These are phyloP conservation scores for Setipinna tenuifilis DNA, from an alignment of 2,797 vertebrate species.

Conservation along the genomic window DNA sequence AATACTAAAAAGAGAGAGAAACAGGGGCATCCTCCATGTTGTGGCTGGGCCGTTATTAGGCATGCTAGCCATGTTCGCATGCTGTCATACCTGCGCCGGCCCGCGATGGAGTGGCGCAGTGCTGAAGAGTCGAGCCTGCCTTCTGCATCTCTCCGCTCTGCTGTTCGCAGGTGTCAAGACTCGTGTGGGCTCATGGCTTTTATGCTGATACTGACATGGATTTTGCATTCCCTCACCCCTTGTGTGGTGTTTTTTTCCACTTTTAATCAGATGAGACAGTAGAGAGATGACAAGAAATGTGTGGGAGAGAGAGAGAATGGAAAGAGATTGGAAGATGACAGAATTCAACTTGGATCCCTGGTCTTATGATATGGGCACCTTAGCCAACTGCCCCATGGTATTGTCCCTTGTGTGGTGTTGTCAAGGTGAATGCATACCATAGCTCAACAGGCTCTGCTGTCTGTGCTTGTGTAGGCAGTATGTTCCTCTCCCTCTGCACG, in stretches of 20 bases:
- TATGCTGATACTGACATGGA: no score
- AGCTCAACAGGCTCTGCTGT: background rate
- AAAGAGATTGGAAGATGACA: no score
- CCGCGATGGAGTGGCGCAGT: constrained; percentile 34
- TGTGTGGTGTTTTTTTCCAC: background rate
- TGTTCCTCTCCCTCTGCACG: background rate
- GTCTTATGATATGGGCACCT: no score
- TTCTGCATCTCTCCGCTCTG: background rate
- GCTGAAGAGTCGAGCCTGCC: background rate
- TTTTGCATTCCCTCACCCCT: background rate
- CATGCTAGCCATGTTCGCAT: constrained; percentile 64
- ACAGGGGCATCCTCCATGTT: constrained; percentile 50
- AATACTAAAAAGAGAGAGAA: constrained; percentile 64
- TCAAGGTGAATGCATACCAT: background rate
- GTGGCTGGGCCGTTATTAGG: constrained; percentile 57
- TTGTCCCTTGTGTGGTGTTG: no score
- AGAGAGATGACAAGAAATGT: no score
- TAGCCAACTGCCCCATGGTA: no score
- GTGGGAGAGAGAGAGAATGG: no score
- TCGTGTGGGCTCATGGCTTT: background rate
- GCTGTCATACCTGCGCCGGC: constrained; percentile 61
- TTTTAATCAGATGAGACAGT: no score
- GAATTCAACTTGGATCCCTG: no score
- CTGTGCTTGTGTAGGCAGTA: background rate
- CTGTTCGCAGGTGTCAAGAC: background rate